These are phyloP conservation scores for Misgurnus anguillicaudatus DNA, from an alignment of 2,113 vertebrate genomes.

Conservation along the genomic window DNA sequence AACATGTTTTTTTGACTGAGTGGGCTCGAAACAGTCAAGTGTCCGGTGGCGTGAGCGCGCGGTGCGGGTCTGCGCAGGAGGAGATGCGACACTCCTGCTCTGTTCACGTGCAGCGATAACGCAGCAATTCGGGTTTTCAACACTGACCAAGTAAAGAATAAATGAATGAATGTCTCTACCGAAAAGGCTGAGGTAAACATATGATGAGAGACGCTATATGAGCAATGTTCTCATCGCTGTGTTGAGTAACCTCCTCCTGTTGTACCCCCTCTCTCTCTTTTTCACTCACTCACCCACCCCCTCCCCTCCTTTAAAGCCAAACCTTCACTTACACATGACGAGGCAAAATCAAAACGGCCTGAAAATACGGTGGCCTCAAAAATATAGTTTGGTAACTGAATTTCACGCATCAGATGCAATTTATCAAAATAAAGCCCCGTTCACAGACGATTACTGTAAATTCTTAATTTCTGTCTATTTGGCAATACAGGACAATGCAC, in stretches of 20 bases:
- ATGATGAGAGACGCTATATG: slow-evolving; percentile 9
- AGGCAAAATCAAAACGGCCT: slow-evolving; percentile 52
- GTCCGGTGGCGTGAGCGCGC: slow-evolving; percentile 18
- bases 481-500: too few relatives aligned
- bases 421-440: too few relatives aligned
- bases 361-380: background rate
- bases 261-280: slow-evolving; percentile 8
- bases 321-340: slow-evolving; percentile 59
- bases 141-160: background rate
- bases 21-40: background rate
- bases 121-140: slow-evolving; percentile 8
- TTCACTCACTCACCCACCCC: background rate
- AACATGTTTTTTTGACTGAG: slow-evolving; percentile 18
- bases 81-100: slow-evolving; percentile 21
- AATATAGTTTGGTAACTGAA: background rate
- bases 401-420: too few relatives aligned
- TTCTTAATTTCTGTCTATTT: too few relatives aligned
- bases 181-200: background rate
- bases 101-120: background rate
- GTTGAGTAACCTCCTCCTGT: slow-evolving; percentile 23
- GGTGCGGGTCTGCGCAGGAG: background rate
- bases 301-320: slow-evolving; percentile 8
- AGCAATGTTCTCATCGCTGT: slow-evolving; percentile 24
- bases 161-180: background rate
- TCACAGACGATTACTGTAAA: too few relatives aligned